Base-by-base conservation (phyloP, 2,888 invertebrate species). In the Brachycybe producta region DNA sequence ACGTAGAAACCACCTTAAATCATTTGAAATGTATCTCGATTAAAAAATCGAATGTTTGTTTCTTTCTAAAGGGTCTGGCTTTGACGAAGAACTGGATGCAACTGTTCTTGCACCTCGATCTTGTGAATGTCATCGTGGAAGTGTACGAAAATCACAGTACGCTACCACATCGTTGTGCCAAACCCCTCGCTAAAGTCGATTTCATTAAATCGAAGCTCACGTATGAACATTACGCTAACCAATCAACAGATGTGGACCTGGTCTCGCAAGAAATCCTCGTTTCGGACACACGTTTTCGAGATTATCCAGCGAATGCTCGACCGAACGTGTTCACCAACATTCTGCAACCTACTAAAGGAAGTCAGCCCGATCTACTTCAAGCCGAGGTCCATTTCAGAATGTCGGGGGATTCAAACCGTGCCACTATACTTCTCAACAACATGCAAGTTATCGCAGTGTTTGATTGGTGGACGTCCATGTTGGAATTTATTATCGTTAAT, bases 361-460 rank as follows among this genome's bases (percentile, higher is more conserved):
- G 44, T 21, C 53, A 55, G 39, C 56, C 57, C 34, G 56, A 56
- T 15, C 54, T 57, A 17, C 57, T 73, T 13, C 73, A 73, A 62
- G 65, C 71, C 54, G 73, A 73, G 59, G 62, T 73, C 28, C 71
- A 73, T 58, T 72, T 65, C 58, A 58, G 70, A 73, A 65, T 75
- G 77, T 47, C 74, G 67, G 41, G 80, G 78, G 60, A 65, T 48
- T 74, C 76, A 19, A 76, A 79, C 0, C 81, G 85, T 57, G 87
- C 88, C 61, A 91, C 90, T 2, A 79, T 94, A 55, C 72, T 94
- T 40, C 72, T 95, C 48, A 92, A 94, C 70, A 90, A 90, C 65
- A 92, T 94, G 90, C 75, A 92, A 34, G 70, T 95, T 51, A 88
- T 94, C 77, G 85, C 87, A 1, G 82, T 94, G 55, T 73, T 92